A percentile compares a stretch with the other conserved stretches of the same genome.
Conservation (phyloP, 92 coral and sea anemone genomes). For the Bergia puertoricense region DNA sequence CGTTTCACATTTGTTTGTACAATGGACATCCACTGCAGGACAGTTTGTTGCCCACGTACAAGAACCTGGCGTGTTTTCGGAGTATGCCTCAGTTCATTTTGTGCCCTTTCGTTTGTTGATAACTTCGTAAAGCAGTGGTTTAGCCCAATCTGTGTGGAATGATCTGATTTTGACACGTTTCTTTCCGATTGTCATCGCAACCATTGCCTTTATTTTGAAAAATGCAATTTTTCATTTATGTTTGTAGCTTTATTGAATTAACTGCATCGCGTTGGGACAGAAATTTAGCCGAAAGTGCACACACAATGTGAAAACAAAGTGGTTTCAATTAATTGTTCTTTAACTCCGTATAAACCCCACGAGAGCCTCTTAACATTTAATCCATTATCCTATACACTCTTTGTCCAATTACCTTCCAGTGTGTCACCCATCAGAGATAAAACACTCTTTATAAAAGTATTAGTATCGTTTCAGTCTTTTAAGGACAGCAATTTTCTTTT, state of each 20-base stretch:
- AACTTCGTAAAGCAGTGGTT: neutral
- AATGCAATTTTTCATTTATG: slow-evolving; percentile 13
- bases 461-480: neutral
- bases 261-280: slow-evolving; percentile 17
- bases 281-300: neutral
- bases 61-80: no score
- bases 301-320: slow-evolving; percentile 19
- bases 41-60: no score
- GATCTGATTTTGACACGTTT: neutral
- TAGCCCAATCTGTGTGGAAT: neutral
- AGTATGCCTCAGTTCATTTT: neutral
- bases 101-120: no score
- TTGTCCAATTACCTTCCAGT: neutral
- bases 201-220: neutral
- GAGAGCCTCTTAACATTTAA: neutral
- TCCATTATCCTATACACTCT: neutral
- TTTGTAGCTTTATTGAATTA: slow-evolving; percentile 14
- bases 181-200: neutral
- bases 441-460: neutral
- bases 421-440: neutral
- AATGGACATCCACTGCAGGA: no score
- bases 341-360: neutral
- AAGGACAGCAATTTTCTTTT: neutral
- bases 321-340: neutral
- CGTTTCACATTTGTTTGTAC: neutral